A percentile compares a stretch with the other conserved stretches of the same genome.
phyloP scores from a whole-genome alignment of 2,888 invertebrate genomes.

The Papilio protenor region DNA sequence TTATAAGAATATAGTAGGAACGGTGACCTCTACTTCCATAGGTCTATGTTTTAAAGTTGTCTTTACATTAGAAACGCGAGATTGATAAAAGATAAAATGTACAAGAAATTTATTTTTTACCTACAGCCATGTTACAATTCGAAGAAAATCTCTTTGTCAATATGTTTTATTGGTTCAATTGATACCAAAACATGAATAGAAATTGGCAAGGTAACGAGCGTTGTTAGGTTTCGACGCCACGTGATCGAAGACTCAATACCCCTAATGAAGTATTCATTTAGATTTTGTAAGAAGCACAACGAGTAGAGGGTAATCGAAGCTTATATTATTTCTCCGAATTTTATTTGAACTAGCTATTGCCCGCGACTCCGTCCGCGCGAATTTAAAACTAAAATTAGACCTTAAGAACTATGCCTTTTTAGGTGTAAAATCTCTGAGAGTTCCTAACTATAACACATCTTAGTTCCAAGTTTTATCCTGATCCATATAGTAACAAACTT shows the following conservation, averaged over 20 bases:
- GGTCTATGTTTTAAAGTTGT: too few species aligned
- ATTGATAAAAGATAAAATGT: too few species aligned
- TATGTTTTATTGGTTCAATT: not conserved
- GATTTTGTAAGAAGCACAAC: not conserved
- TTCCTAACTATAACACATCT: not conserved
- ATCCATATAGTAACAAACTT: too few species aligned
- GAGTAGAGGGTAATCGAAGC: not conserved
- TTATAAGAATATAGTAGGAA: too few species aligned
- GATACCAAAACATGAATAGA: not conserved
- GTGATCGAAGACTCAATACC: not conserved
- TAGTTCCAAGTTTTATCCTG: not conserved
- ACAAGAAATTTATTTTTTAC: too few species aligned
- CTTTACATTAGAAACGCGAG: too few species aligned
- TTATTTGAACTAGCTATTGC: not conserved
- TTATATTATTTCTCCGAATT: not conserved
- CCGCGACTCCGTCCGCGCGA: not conserved
- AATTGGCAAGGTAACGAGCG: conserved; percentile 14
- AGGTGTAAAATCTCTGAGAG: not conserved
- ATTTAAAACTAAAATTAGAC: not conserved
- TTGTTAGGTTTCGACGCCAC: conserved; percentile 1
- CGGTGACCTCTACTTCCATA: too few species aligned
- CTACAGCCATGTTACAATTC: not conserved
- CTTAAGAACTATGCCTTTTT: not conserved
- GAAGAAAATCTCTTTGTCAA: not conserved
- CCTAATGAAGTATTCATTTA: conserved; percentile 1